Base-by-base conservation (phyloP, 2,797 vertebrate species). In the Neosalanx taihuensis region DNA sequence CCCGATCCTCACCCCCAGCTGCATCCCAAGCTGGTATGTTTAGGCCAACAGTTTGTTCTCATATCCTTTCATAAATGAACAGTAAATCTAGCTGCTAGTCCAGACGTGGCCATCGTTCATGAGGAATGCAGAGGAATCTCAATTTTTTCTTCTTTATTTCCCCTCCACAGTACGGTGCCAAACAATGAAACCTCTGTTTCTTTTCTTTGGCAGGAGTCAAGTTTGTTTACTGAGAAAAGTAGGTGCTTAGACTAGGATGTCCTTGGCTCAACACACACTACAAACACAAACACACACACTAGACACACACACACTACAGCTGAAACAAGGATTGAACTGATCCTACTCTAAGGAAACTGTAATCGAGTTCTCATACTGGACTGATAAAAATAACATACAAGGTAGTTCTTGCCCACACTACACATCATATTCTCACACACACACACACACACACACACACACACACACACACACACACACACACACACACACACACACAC, bases 181-280 rank as follows among this genome's bases (percentile, higher is more conserved):
- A 87, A 88, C 70, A 71, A 86, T 88, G 80, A 85, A 79, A 76
- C 35, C 37, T 83, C 82, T 86, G 85, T 91, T 81, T 72, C 81
- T 76, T 49, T 3, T 31, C 58, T 71, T 77, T 79, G 83, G 79
- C 85, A 88, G 76, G 79, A 84, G 65, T 70, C 78, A 79, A 77
- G 79, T 79, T 66, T 84, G 74, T 88, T 87, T 79, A 83, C 72
- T 79, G 71, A 76, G 71, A 81, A 84, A 82, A 80, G 74, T 72
- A 76, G 57, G 72, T 74, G 70, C 72, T 74, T 63, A 37, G 74
- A 58, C 69, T 71, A 76, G 85, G 78, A 62, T 3, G 20, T 74
- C 58, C 0, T 15, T 3, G 0, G 26, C 68, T 61, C 63, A 56
- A 53, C 18, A 62, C 37, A 57, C 46, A 12, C 37, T 10, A 41